Evolutionary conservation across 1,140 invertebrate genomes (phyloP).

Genomic region (Telenomus remus): DNA sequence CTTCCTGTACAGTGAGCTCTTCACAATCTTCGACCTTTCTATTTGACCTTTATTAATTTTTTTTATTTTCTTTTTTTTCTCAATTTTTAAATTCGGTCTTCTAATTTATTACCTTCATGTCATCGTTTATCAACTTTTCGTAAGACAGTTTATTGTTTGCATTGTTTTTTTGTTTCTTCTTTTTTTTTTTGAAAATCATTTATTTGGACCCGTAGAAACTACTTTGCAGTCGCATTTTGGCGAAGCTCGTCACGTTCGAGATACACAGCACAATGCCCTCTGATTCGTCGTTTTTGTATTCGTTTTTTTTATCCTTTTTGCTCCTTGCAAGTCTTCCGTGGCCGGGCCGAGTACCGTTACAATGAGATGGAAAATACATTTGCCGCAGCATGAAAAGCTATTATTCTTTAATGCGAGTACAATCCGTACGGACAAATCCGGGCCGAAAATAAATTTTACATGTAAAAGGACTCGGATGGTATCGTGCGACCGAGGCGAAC

Average conservation of each 20-base stretch:
- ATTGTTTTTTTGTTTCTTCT: too few relatives aligned
- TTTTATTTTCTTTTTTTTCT: too few relatives aligned
- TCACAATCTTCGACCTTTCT: too few relatives aligned
- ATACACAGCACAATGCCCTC: conserved; percentile 30
- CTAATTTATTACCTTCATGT: too few relatives aligned
- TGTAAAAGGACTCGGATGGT: conserved; percentile 18
- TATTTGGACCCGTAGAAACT: conserved; percentile 22
- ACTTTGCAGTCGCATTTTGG: conserved; percentile 13
- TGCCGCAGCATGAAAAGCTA: conserved; percentile 38
- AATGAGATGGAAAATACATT: conserved; percentile 51
- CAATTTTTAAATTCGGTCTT: too few relatives aligned
- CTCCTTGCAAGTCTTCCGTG: conserved; percentile 9
- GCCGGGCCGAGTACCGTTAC: conserved; percentile 9
- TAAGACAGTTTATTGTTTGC: too few relatives aligned
- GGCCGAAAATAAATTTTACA: conserved; percentile 38
- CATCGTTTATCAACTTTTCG: too few relatives aligned
- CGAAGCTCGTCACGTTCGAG: conserved; percentile 37
- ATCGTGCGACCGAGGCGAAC: conserved; percentile 5
- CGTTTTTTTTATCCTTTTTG: conserved; percentile 15
- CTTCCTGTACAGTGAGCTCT: too few relatives aligned
- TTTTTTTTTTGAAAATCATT: conserved; percentile 25
- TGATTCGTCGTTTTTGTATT: conserved; percentile 33
- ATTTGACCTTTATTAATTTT: too few relatives aligned
- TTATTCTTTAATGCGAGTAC: conserved; percentile 46
- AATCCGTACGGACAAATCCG: conserved; percentile 28